Evolutionary conservation across 2,113 vertebrate genomes (phyloP).

Genomic region (Sitta europaea): DNA sequence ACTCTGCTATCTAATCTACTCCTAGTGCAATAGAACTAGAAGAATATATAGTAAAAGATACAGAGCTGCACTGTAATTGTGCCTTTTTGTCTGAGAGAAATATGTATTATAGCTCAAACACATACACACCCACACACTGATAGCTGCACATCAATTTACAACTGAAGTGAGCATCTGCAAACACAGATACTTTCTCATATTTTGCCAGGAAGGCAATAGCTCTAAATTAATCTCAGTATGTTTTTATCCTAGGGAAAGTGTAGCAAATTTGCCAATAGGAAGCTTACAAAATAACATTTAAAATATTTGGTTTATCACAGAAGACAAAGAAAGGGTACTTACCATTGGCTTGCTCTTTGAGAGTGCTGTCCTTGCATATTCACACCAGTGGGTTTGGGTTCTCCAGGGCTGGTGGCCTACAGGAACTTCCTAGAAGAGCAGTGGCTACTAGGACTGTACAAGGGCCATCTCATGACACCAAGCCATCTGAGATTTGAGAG

Average conservation of each 20-base stretch:
- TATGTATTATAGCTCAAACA: neutral
- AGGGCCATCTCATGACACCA: neutral
- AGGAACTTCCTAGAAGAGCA: constrained; percentile 28
- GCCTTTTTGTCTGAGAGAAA: neutral
- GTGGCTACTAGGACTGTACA: constrained; percentile 26
- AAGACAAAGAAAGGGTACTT: constrained; percentile 12
- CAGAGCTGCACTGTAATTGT: neutral
- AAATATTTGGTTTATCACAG: neutral
- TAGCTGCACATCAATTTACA: neutral
- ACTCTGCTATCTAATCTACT: neutral
- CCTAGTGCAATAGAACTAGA: neutral
- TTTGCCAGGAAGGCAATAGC: neutral
- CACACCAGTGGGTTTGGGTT: constrained; percentile 49
- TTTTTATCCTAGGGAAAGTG: neutral
- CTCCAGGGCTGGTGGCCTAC: constrained; percentile 51
- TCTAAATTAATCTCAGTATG: neutral
- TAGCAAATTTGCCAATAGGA: neutral
- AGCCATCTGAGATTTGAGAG: neutral
- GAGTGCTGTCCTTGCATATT: constrained; percentile 66
- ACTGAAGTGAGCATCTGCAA: neutral
- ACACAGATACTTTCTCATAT: neutral
- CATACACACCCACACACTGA: neutral
- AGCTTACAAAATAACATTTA: neutral
- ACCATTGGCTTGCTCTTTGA: constrained; percentile 36
- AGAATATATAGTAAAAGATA: neutral